Percentiles rank a stretch among this genome's conserved stretches.
Evolutionary conservation across 2,888 invertebrate species (phyloP).

Genomic region (Drosophila imparisetae): DNA sequence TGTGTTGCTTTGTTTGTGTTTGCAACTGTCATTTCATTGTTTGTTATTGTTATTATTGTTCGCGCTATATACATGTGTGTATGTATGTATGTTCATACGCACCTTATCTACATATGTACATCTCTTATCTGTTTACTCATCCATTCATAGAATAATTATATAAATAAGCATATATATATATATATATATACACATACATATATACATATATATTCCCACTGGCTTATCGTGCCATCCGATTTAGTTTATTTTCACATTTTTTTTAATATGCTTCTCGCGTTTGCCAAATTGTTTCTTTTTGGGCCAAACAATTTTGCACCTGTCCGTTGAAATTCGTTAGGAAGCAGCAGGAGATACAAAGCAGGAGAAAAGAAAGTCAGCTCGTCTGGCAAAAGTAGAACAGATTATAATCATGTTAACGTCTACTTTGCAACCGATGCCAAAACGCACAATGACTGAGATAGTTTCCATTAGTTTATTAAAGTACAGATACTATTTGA

Average conservation of each 20-base stretch:
- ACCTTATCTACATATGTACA: not conserved
- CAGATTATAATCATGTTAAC: slow-evolving; percentile 19
- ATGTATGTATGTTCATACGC: not conserved
- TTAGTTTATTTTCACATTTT: slow-evolving; percentile 33
- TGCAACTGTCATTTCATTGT: slow-evolving; percentile 10
- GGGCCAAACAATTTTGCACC: slow-evolving; percentile 44
- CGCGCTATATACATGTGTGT: not conserved
- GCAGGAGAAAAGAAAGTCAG: not conserved
- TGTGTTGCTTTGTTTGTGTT: slow-evolving; percentile 5
- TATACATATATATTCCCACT: not conserved
- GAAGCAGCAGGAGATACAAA: not conserved
- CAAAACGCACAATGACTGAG: not conserved
- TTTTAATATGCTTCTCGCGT: slow-evolving; percentile 34
- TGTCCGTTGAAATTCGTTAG: slow-evolving; percentile 39
- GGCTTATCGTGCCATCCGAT: slow-evolving; percentile 15
- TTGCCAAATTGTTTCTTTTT: slow-evolving; percentile 42
- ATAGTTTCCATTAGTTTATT: not conserved
- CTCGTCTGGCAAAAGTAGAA: slow-evolving; percentile 2
- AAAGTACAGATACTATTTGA: not conserved
- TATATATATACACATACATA: not conserved
- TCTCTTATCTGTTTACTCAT: not conserved
- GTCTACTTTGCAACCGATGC: slow-evolving; percentile 19
- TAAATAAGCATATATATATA: not conserved
- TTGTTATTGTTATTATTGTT: slow-evolving; percentile 8
- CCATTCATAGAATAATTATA: not conserved